Percentiles rank a stretch among this genome's conserved stretches.
Conservation (phyloP, 2,888 invertebrate genomes). For the Ichneumoninae sp. region DNA sequence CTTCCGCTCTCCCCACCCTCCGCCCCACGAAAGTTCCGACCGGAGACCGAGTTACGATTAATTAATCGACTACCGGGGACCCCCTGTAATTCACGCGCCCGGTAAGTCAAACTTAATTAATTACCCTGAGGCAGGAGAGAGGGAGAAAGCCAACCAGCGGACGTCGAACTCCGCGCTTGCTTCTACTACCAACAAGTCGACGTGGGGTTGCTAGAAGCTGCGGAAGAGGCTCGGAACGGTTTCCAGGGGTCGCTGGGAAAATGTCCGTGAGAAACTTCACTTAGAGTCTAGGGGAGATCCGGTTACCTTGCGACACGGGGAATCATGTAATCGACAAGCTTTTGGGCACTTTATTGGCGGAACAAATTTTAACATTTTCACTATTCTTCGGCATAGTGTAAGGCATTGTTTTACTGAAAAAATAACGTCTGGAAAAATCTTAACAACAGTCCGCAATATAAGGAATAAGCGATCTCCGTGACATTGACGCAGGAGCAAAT, state of each 20-base stretch:
- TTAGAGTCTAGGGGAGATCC: constrained; percentile 36
- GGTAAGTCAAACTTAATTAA: constrained; percentile 83
- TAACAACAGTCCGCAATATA: too few species aligned
- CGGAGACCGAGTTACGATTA: constrained; percentile 80
- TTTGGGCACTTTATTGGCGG: background rate
- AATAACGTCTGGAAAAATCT: too few species aligned
- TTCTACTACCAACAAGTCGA: background rate
- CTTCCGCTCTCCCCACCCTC: constrained; percentile 18
- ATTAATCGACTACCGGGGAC: constrained; percentile 79
- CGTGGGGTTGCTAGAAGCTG: constrained; percentile 19
- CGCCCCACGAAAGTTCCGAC: constrained; percentile 29
- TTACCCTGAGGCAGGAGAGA: constrained; percentile 71
- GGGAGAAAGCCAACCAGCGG: constrained; percentile 15
- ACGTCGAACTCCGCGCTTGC: constrained; percentile 34
- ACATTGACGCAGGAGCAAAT: too few species aligned
- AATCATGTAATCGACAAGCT: background rate
- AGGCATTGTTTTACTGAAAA: too few species aligned
- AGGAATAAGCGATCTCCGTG: too few species aligned
- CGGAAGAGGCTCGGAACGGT: constrained; percentile 41
- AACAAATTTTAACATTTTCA: too few species aligned
- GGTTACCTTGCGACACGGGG: background rate
- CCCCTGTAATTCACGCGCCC: constrained; percentile 79
- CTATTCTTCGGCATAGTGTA: too few species aligned
- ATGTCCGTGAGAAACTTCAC: constrained; percentile 58
- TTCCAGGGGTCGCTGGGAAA: constrained; percentile 52